Percentiles rank a stretch among this genome's conserved stretches.
Conservation (phyloP, 1,140 invertebrate genomes). For the Paracyclopina nana region DNA sequence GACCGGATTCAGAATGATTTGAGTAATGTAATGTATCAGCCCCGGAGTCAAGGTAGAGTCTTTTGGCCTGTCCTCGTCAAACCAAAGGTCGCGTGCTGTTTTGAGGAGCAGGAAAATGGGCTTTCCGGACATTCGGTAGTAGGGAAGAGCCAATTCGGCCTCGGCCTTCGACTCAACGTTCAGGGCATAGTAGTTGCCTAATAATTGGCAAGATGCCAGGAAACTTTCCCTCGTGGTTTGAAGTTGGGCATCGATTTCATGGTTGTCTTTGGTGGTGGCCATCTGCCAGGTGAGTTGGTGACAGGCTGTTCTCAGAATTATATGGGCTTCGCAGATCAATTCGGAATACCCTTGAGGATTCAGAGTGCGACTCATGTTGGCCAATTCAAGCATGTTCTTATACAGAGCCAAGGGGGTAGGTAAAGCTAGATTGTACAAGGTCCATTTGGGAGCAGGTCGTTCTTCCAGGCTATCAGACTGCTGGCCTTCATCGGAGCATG, state of each 20-base stretch:
- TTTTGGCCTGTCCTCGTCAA: background rate
- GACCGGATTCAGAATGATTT: slow-evolving; percentile 3
- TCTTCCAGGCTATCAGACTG: too few relatives aligned
- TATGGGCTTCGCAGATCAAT: slow-evolving; percentile 41
- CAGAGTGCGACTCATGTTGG: slow-evolving; percentile 36
- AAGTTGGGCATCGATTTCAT: background rate
- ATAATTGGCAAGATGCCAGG: background rate
- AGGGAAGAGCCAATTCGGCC: background rate
- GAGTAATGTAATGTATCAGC: slow-evolving; percentile 1
- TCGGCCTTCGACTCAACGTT: background rate
- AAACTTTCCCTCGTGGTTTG: background rate
- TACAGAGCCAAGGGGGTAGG: slow-evolving; percentile 32
- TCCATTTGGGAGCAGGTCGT: slow-evolving; percentile 38
- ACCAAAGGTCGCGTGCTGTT: background rate
- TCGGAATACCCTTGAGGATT: slow-evolving; percentile 42
- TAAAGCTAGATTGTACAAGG: slow-evolving; percentile 40
- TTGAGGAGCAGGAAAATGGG: background rate
- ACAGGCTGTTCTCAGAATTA: slow-evolving; percentile 32
- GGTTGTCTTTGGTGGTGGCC: background rate
- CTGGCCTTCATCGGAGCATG: too few relatives aligned
- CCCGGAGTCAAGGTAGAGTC: background rate
- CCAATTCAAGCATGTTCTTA: slow-evolving; percentile 42
- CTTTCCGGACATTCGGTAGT: slow-evolving; percentile 4
- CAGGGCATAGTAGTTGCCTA: slow-evolving; percentile 6
- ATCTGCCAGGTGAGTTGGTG: slow-evolving; percentile 4